Evolutionary conservation across 1,140 invertebrate species (phyloP), one percentile per base, ranked within the genome.

Genomic region (Pseudomyrmex pallidus): DNA sequence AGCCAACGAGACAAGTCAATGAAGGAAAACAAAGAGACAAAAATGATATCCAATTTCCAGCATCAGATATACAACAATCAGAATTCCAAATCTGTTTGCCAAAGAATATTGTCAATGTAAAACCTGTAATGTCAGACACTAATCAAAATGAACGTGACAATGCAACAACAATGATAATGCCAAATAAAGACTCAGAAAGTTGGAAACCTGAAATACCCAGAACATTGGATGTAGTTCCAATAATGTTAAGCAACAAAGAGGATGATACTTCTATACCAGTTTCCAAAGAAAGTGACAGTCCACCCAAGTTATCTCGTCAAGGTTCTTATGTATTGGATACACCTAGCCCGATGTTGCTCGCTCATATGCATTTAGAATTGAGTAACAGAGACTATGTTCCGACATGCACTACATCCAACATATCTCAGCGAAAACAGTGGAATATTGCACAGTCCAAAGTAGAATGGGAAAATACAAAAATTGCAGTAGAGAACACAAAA

Each of bases 311-410:
- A 57, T 93, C 95, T 1, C 92, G 96, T 61, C 95, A 96, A 90
- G 95, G 95, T 84, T 96, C 96, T 8, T 96, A 96, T 74, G 95
- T 96, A 0, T 86, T 96, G 13, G 94, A 96, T 1, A 94, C 95
- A 56, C 96, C 96, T 0, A 96, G 96, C 89, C 95, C 96, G 0
- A 93, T 95, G 82, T 91, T 96, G 15, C 85, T 96, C 3, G 96
- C 96, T 15, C 95, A 96, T 80, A 91, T 96, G 74, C 93, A 95
- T 89, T 94, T 94, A 17, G 94, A 95, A 85, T 93, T 95, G 0
- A 56, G 46, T 35, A 82, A 86, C 48, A 76, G 82, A 1, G 80
- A 74, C 63, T 94, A 95, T 67, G 90, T 92, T 63, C 95, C 93
- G n/a, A 95, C 95, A 67, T 91, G 94, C 2, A 93, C 95, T 90